Conservation (phyloP, 1,140 invertebrate species). For the Micrasema minimum region DNA sequence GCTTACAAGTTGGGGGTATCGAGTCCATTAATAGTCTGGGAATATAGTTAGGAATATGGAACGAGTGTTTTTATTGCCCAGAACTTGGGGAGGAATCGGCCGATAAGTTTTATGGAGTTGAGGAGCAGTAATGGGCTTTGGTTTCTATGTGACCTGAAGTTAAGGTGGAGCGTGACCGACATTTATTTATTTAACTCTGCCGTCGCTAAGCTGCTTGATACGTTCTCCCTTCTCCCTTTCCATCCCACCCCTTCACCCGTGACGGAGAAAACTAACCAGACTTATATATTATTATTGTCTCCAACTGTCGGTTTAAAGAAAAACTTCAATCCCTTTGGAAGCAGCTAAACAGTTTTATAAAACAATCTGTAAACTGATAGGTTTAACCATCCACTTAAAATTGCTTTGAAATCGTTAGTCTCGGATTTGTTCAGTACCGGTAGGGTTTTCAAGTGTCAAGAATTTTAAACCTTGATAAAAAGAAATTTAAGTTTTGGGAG, state of each 20-base stretch:
- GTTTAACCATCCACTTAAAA: no score
- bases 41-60: conserved; percentile 14
- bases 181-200: conserved; percentile 52
- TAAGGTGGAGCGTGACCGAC: conserved; percentile 52
- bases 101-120: conserved; percentile 51
- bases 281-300: background rate
- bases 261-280: conserved; percentile 1
- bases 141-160: conserved; percentile 53
- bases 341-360: no score
- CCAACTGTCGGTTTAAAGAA: background rate
- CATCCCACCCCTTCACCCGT: no score
- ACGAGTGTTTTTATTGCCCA: conserved; percentile 47
- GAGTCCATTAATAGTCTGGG: conserved; percentile 40
- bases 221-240: no score
- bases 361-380: no score
- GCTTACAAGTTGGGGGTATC: conserved; percentile 35
- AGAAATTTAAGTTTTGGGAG: no score
- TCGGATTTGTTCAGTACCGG: no score
- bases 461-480: no score
- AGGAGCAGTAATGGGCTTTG: conserved; percentile 48
- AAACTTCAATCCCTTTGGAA: background rate
- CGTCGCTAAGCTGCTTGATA: conserved; percentile 5
- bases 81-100: conserved; percentile 37
- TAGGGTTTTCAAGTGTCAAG: no score
- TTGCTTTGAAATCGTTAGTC: no score